Percentiles rank a stretch among this genome's conserved stretches.
Evolutionary conservation across 1,140 invertebrate species (phyloP).

Genomic region (Geopemphigus sp.): DNA sequence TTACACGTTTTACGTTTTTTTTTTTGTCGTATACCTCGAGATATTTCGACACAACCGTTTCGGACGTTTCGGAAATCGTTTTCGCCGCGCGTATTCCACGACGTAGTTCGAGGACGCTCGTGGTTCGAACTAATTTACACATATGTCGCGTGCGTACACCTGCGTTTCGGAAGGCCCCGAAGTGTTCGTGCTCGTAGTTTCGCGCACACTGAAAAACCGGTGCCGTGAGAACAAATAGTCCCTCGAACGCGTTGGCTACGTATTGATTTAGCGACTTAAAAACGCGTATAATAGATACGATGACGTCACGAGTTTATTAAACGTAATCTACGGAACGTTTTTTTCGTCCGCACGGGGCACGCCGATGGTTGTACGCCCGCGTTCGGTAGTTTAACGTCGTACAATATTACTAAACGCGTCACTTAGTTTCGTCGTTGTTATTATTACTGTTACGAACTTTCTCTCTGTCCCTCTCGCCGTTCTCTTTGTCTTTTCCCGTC

Average conservation of each 20-base stretch:
- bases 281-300: not conserved
- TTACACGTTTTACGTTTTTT: too few relatives aligned
- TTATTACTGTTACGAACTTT: conserved; percentile 8
- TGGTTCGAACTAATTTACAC: too few relatives aligned
- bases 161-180: too few relatives aligned
- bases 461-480: not conserved
- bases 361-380: too few relatives aligned
- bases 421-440: not conserved
- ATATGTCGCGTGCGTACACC: too few relatives aligned
- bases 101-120: too few relatives aligned
- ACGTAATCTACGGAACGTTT: conserved; percentile 6
- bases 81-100: too few relatives aligned
- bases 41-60: too few relatives aligned
- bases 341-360: not conserved
- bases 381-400: not conserved
- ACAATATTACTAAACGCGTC: conserved; percentile 18
- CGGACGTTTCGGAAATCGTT: too few relatives aligned
- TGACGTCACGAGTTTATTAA: conserved; percentile 30
- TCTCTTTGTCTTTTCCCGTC: not conserved
- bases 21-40: too few relatives aligned
- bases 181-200: too few relatives aligned
- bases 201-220: not conserved
- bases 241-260: not conserved
- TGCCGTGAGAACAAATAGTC: not conserved
- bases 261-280: not conserved